A percentile compares a stretch with the other conserved stretches of the same genome.
Conservation (phyloP, 2,888 invertebrate genomes). For the Nowickia ferox region DNA sequence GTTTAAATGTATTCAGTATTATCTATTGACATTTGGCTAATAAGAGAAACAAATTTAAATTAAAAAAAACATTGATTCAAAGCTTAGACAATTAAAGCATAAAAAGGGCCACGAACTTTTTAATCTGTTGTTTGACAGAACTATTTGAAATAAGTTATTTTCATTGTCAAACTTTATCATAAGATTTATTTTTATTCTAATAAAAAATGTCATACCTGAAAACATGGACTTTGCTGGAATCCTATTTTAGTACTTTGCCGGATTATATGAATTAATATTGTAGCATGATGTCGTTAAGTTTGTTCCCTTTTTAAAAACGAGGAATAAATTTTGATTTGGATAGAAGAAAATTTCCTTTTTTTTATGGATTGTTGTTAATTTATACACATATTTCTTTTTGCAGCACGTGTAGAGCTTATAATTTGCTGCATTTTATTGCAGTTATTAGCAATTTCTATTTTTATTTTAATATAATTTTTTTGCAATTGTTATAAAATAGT, state of each 20-base stretch:
- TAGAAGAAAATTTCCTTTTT: not conserved
- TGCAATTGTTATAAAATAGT: conserved; percentile 37
- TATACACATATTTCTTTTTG: not conserved
- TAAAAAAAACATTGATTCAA: too few species aligned
- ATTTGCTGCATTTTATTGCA: not conserved
- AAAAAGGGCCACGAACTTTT: too few species aligned
- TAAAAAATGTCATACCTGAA: conserved; percentile 74
- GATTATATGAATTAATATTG: conserved; percentile 60
- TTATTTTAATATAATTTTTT: conserved; percentile 11
- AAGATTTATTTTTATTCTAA: not conserved
- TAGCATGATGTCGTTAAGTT: conserved; percentile 65
- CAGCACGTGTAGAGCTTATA: conserved; percentile 1
- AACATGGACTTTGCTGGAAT: conserved; percentile 77
- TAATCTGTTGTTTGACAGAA: too few species aligned
- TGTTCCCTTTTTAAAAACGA: conserved; percentile 25
- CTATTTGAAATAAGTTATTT: too few species aligned
- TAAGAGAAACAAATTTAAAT: too few species aligned
- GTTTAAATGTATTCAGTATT: too few species aligned
- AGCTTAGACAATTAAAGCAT: too few species aligned
- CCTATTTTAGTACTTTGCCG: conserved; percentile 74
- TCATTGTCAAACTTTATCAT: too few species aligned
- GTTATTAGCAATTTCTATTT: conserved; percentile 9
- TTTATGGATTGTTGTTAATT: conserved; percentile 6
- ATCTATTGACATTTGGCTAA: too few species aligned
- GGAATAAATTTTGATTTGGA: not conserved